Percentiles rank a stretch among this genome's conserved stretches.
These are phyloP conservation scores for Phortica okadai DNA, from an alignment of 2,888 invertebrate genomes.

Conservation along the genomic window DNA sequence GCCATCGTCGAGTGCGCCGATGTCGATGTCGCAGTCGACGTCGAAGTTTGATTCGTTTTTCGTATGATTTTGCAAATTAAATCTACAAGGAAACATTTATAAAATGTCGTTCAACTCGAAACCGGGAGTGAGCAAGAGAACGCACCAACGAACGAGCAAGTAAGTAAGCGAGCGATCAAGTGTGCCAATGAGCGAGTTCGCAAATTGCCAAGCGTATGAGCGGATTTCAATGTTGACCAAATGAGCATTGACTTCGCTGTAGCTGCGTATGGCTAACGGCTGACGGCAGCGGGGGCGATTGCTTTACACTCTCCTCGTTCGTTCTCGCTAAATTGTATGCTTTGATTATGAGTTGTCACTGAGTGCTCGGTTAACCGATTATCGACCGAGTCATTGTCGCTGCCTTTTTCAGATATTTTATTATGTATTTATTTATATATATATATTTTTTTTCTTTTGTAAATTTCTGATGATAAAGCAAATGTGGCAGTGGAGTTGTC, in stretches of 20 bases:
- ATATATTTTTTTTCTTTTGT: too few relatives aligned
- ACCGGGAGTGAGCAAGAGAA: not conserved
- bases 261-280: not conserved
- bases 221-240: not conserved
- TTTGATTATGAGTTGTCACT: constrained; percentile 45
- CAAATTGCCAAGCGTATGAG: not conserved
- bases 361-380: constrained; percentile 54
- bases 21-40: constrained; percentile 16
- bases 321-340: not conserved
- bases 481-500: not conserved
- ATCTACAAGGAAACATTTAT: constrained; percentile 64
- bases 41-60: not conserved
- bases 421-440: not conserved
- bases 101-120: constrained; percentile 67
- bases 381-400: constrained; percentile 25
- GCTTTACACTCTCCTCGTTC: not conserved
- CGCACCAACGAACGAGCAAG: not conserved
- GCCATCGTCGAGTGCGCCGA: not conserved
- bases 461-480: constrained; percentile 15
- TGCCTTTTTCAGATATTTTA: constrained; percentile 17
- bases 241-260: not conserved
- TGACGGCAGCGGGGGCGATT: not conserved
- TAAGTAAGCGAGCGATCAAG: too few relatives aligned
- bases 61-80: constrained; percentile 25
- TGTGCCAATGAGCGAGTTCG: too few relatives aligned